Base-by-base conservation (phyloP, 2,113 vertebrate species). In the Apaloderma vittatum region DNA sequence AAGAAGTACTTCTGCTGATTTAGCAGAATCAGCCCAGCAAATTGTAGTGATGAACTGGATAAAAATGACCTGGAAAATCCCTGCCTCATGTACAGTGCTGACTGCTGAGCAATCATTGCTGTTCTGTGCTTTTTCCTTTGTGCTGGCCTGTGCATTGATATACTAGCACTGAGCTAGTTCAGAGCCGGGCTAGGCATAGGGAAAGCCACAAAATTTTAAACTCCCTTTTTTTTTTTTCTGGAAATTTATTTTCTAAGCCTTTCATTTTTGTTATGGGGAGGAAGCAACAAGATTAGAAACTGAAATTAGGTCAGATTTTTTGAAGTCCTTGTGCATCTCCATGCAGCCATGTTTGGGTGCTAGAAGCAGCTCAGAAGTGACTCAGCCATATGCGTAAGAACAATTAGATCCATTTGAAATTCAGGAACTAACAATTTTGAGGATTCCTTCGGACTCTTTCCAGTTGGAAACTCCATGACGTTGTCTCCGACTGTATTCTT, bases 51-150 rank as follows among this genome's bases (percentile, higher is more conserved):
- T 91, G 88, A 94, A 93, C 55, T 76, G 68, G 77, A 94, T 94
- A 79, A 96, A 97, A 97, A 93, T 77, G 83, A 81, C 90, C 94
- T 92, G 90, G 90, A 97, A 97, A 97, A 97, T 95, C 93, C 86
- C 93, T 94, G 83, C 73, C 71, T 92, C 94, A 82, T 55, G 77
- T 91, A 89, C 93, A 95, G 86, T 87, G 88, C 94, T 97, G 86
- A 96, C 92, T 95, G 94, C 95, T 96, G 93, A 96, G 88, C 92
- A 88, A 88, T 94, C 91, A 81, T 9, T 97, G 96, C 91, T 94
- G 70, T 73, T 78, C 86, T 91, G 22, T 46, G 91, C 86, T 92
- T 93, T 97, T 94, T 85, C 45, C 48, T 95, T 97, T 96, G 48
- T 96, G 46, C 32, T 93, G 75, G 79, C 32, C 48, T 78, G 48